These are phyloP conservation scores for Xenopus petersii DNA, from an alignment of 2,797 vertebrate species.

Conservation along the genomic window DNA sequence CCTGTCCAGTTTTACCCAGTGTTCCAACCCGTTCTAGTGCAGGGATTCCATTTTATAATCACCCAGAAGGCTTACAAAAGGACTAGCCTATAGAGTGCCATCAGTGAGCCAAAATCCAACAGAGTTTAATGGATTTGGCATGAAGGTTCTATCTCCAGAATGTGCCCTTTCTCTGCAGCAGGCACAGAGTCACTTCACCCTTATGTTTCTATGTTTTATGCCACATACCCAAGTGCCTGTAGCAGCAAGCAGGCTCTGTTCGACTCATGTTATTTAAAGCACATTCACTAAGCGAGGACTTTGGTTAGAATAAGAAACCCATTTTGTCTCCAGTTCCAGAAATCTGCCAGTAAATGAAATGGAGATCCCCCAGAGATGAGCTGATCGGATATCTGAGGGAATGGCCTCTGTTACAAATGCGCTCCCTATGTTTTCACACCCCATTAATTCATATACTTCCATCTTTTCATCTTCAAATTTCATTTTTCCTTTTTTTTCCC, in stretches of 20 bases:
- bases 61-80: background rate
- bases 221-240: background rate
- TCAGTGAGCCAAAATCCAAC: background rate
- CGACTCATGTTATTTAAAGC: conserved; percentile 40
- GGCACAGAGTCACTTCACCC: background rate
- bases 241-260: background rate
- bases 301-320: conserved; percentile 46
- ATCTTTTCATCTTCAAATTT: conserved; percentile 93
- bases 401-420: conserved; percentile 98
- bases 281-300: conserved; percentile 19
- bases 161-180: background rate
- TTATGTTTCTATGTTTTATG: background rate
- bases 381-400: conserved; percentile 81
- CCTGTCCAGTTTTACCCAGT: background rate
- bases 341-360: conserved; percentile 85
- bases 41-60: background rate
- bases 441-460: conserved; percentile 99
- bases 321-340: conserved; percentile 61
- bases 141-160: background rate
- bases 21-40: background rate
- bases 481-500: conserved; percentile 71
- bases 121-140: background rate
- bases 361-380: conserved; percentile 85
- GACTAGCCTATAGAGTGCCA: background rate
- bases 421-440: conserved; percentile 92